A percentile compares a stretch with the other conserved stretches of the same genome.
Conservation (phyloP, 2,888 invertebrate genomes). For the Tanypteryx hageni region DNA sequence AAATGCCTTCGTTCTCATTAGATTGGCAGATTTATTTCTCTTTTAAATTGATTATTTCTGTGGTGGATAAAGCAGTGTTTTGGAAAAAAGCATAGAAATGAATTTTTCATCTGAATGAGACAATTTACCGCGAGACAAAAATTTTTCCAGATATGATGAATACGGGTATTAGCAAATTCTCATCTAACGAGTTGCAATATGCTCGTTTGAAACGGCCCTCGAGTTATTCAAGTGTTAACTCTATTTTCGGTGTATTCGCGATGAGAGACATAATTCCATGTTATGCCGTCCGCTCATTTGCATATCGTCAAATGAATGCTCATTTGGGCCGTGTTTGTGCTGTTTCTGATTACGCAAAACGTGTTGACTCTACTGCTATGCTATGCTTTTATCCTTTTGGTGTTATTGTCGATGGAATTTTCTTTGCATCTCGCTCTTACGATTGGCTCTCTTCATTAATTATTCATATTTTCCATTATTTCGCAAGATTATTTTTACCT, state of each 20-base stretch:
- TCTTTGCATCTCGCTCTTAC: neutral
- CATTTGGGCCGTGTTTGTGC: neutral
- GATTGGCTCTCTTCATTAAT: neutral
- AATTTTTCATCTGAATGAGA: no score
- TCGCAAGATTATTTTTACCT: neutral
- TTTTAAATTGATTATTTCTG: no score
- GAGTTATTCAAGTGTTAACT: slow-evolving; percentile 18
- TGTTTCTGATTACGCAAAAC: slow-evolving; percentile 21
- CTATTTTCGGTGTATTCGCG: slow-evolving; percentile 6
- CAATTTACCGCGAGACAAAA: no score
- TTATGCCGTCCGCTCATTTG: neutral
- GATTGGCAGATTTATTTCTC: no score
- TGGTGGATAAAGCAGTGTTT: no score
- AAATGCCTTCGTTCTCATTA: no score
- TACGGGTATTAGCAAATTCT: neutral
- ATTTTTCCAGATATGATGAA: neutral
- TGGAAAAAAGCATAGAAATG: no score
- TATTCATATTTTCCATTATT: slow-evolving; percentile 16
- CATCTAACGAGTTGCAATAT: neutral
- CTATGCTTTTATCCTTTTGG: neutral
- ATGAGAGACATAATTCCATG: slow-evolving; percentile 23
- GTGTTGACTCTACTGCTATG: slow-evolving; percentile 17
- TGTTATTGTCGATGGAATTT: slow-evolving; percentile 5
- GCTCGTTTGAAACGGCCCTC: neutral
- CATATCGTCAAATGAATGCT: neutral